phyloP scores from a whole-genome alignment of 2,113 vertebrate genomes.

The Psettodes erumei region DNA sequence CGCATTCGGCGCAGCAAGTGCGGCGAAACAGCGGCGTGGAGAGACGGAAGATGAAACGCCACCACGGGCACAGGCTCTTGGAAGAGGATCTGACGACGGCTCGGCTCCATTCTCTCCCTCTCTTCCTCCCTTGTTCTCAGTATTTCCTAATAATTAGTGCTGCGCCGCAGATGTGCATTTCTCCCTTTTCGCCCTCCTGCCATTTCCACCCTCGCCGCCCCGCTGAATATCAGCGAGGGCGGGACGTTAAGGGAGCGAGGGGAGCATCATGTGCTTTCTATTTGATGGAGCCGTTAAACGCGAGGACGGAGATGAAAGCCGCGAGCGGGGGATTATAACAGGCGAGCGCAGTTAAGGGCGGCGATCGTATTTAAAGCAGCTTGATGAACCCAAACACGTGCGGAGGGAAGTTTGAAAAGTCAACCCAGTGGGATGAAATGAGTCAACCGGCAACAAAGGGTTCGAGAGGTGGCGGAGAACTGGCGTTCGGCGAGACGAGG shows the following conservation, averaged over 20 bases:
- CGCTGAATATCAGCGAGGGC: constrained; percentile 39
- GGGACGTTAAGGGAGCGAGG: constrained; percentile 57
- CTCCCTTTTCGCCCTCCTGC: constrained; percentile 31
- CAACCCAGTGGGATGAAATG: constrained; percentile 16
- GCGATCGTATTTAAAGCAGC: constrained; percentile 51
- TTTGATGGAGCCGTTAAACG: constrained; percentile 77
- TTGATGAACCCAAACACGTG: constrained; percentile 50
- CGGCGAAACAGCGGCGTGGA: constrained; percentile 65
- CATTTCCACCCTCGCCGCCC: constrained; percentile 28
- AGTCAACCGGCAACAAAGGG: constrained; percentile 59
- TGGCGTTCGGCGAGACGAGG: constrained; percentile 53
- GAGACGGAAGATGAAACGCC: constrained; percentile 78
- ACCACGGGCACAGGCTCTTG: constrained; percentile 79
- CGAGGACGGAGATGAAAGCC: constrained; percentile 68
- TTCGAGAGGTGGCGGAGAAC: constrained; percentile 60
- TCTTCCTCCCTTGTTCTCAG: constrained; percentile 33
- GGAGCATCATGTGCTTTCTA: constrained; percentile 80
- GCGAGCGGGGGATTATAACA: constrained; percentile 30
- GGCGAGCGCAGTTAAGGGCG: constrained; percentile 16
- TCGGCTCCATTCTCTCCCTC: constrained; percentile 66
- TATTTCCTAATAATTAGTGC: constrained; percentile 83
- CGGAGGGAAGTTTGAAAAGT: constrained; percentile 22
- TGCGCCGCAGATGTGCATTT: constrained; percentile 82
- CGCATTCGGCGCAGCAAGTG: constrained; percentile 46
- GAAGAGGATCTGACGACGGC: constrained; percentile 83